These are phyloP conservation scores for Gulo gulo DNA, from an alignment of 2,113 vertebrate genomes.

Conservation along the genomic window DNA sequence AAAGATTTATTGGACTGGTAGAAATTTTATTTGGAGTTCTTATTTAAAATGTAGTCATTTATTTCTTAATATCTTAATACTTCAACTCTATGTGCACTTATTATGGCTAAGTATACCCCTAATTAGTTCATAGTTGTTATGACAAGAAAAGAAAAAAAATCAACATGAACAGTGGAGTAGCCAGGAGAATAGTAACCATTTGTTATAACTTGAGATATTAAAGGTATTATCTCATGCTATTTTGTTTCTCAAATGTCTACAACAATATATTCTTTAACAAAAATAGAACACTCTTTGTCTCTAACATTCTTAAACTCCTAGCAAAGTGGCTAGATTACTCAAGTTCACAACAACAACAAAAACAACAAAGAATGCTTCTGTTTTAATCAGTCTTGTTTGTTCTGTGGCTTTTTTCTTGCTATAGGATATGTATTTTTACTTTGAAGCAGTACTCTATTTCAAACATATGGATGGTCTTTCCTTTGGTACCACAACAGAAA, in stretches of 20 bases:
- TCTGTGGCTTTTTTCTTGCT: not conserved
- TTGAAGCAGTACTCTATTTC: not conserved
- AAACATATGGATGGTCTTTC: conserved; percentile 22
- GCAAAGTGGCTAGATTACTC: not conserved
- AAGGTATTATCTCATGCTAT: not conserved
- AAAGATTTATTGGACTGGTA: not conserved
- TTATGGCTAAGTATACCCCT: not conserved
- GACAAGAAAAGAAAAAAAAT: not conserved
- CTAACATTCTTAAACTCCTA: not conserved
- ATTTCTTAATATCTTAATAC: not conserved
- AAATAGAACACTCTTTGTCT: not conserved
- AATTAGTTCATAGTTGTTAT: not conserved
- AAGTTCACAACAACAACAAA: not conserved
- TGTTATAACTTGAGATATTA: not conserved
- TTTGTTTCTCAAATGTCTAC: not conserved
- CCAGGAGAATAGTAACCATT: not conserved
- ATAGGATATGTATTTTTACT: conserved; percentile 14
- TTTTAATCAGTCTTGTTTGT: conserved; percentile 29
- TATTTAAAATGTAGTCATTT: not conserved
- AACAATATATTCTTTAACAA: not conserved
- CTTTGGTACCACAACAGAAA: conserved; percentile 18
- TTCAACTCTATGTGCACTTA: not conserved
- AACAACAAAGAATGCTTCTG: not conserved
- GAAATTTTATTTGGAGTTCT: not conserved
- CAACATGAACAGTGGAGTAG: not conserved